phyloP scores from a whole-genome alignment of 2,888 invertebrate species.

The Mimachlamys varia region DNA sequence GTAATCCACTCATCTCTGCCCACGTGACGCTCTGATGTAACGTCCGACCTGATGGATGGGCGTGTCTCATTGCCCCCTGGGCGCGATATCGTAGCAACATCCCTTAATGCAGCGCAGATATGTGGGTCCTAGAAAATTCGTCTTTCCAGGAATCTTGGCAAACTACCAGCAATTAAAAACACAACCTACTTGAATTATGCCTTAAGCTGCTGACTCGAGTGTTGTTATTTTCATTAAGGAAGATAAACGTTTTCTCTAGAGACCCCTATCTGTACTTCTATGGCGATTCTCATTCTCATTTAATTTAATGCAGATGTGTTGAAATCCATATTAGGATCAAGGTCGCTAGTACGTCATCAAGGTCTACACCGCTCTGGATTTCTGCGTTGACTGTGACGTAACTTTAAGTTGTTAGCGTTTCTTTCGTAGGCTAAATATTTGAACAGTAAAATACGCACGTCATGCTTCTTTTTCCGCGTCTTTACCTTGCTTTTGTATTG shows the following conservation, averaged over 20 bases:
- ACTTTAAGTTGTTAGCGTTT: no score
- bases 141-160: slow-evolving; percentile 13
- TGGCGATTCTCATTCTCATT: background rate
- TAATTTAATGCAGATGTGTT: background rate
- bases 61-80: background rate
- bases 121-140: background rate
- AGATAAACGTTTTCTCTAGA: background rate
- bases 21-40: background rate
- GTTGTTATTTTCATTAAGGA: slow-evolving; percentile 11
- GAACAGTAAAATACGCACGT: no score
- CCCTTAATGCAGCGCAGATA: background rate
- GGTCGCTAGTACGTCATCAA: background rate
- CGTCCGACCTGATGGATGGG: background rate
- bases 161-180: slow-evolving; percentile 25
- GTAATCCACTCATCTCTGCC: background rate
- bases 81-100: slow-evolving; percentile 23
- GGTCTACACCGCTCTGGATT: background rate
- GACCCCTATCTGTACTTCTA: slow-evolving; percentile 25
- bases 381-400: background rate
- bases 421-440: no score
- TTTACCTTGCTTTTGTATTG: no score
- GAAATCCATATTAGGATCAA: slow-evolving; percentile 7
- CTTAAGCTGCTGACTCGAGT: background rate
- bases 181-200: slow-evolving; percentile 27
- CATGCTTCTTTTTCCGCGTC: no score